Base-by-base conservation (phyloP, 1,140 invertebrate genomes). In the Drosophila eugracilis region DNA sequence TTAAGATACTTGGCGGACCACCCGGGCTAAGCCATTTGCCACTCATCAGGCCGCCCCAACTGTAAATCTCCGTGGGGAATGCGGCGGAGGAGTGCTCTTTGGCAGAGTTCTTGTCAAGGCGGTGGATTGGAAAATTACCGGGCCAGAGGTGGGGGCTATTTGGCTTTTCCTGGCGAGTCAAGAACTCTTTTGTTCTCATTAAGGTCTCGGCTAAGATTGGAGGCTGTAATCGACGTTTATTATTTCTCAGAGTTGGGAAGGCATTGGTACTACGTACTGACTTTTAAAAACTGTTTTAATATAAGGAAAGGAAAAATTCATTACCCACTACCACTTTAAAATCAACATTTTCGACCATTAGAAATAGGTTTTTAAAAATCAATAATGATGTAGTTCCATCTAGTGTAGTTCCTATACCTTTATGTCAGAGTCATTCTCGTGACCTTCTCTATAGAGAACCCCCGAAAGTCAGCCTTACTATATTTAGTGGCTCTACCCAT, bases 11-110 rank as follows among this genome's bases (percentile, higher is more conserved):
- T 49, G 44, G 12, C 26, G 21, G 62, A 69, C 65, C 65, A 69
- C 65, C 65, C 65, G 66, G 62, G 63, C 45, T 67, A 69, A 21
- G 65, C 32, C 65, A 42, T 53, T 69, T 67, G 65, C 65, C 65
- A 69, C 65, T 69, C 65, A 69, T 69, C 60, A 67, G 62, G 32
- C 62, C 65, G 22, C 62, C 37, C 37, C 45, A 67, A 26, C 63
- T 52, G 47, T 66, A 66, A 66, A 32, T 66, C 60, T 42, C 36
- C 14, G 37, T 28, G 62, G 28, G 28, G 60, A 62, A 65, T 34
- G 42, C 14, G 62, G 60, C 36, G 63, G 47, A 24, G 60, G 63
- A 42, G 63, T 32, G 63, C 36, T 53, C 28, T 44, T 39, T 34
- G 32, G 22, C 34, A 67, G 47, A 10, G 28, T 53, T 69, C 62